Percentiles rank a stretch among this genome's conserved stretches.
Evolutionary conservation across 2,797 vertebrate genomes (phyloP).

Genomic region (Rallus crepitans): DNA sequence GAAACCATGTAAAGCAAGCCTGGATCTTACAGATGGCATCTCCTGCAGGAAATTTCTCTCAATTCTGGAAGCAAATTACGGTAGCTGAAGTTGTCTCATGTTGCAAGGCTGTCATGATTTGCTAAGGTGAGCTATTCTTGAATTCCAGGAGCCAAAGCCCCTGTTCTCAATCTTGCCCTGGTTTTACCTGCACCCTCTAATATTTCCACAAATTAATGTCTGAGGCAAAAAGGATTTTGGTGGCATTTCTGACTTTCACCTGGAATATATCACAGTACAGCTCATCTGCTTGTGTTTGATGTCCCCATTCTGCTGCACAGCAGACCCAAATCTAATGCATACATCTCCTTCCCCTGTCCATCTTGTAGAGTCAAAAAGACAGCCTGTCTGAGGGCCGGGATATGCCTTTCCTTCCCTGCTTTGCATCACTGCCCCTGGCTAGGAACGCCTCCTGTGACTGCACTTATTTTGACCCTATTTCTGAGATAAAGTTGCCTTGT

Average conservation of each 20-base stretch:
- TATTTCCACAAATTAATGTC: not conserved
- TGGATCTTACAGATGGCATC: not conserved
- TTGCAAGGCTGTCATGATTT: not conserved
- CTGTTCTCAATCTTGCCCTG: not conserved
- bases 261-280: not conserved
- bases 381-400: not conserved
- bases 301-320: not conserved
- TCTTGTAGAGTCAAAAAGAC: not conserved
- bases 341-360: fast-evolving
- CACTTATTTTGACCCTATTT: constrained; percentile 10
- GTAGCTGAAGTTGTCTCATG: not conserved
- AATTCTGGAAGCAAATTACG: not conserved
- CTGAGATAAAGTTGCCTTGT: constrained; percentile 33
- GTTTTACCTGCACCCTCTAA: not conserved
- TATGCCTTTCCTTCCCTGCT: not conserved
- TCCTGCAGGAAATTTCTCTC: not conserved
- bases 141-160: not conserved
- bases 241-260: not conserved
- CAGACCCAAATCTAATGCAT: not conserved
- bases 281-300: not conserved
- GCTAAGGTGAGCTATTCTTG: not conserved
- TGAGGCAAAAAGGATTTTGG: not conserved
- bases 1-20: not conserved
- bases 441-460: not conserved
- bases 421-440: not conserved